Evolutionary conservation across 1,140 invertebrate species (phyloP).

Genomic region (Gonioctena quinquepunctata): DNA sequence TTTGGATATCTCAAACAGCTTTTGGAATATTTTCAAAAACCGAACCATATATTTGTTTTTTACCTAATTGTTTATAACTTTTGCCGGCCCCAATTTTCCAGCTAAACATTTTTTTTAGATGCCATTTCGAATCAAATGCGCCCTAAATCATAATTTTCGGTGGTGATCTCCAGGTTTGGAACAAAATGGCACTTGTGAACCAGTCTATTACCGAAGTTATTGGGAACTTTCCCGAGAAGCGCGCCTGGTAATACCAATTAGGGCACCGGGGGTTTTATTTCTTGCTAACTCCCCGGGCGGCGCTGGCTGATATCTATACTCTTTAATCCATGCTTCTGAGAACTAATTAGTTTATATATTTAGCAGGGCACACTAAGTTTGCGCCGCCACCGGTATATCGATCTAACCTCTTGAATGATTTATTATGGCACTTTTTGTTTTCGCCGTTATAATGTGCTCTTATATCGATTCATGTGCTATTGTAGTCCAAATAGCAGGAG

Average conservation of each 20-base stretch:
- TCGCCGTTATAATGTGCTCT: background rate
- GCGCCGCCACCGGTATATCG: background rate
- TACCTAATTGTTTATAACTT: too few relatives aligned
- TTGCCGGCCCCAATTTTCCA: too few relatives aligned
- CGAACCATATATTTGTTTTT: too few relatives aligned
- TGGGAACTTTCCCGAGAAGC: background rate
- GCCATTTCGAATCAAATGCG: too few relatives aligned
- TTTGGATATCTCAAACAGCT: too few relatives aligned
- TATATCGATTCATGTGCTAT: background rate
- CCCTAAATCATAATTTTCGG: too few relatives aligned
- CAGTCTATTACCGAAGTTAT: too few relatives aligned
- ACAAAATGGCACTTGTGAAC: too few relatives aligned
- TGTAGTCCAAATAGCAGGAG: too few relatives aligned
- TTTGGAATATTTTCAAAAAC: too few relatives aligned
- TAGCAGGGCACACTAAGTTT: background rate
- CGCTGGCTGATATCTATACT: background rate
- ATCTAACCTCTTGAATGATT: slow-evolving; percentile 9
- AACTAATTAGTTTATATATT: slow-evolving; percentile 13
- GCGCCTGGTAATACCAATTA: slow-evolving; percentile 1
- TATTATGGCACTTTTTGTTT: slow-evolving; percentile 2
- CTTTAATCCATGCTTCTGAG: slow-evolving; percentile 10
- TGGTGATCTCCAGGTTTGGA: too few relatives aligned
- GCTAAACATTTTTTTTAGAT: too few relatives aligned
- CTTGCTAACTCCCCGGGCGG: background rate
- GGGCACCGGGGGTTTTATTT: slow-evolving; percentile 3